Base-by-base conservation (phyloP, 2,888 invertebrate genomes). In the Volucella bombylans region DNA sequence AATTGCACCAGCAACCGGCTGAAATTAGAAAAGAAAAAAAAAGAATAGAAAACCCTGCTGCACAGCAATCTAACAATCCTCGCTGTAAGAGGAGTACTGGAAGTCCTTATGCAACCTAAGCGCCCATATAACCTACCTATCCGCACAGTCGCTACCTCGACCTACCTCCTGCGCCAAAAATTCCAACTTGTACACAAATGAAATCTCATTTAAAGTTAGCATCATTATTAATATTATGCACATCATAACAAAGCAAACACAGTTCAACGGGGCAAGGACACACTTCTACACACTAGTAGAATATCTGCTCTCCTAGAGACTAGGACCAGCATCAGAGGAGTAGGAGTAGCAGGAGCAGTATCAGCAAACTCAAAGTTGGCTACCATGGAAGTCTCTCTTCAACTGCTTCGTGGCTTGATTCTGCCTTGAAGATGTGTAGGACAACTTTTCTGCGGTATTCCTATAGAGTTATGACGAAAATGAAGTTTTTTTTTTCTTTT, bases 201-300 rank as follows among this genome's bases (percentile, higher is more conserved):
- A 81, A 85, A 85, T 81, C 85, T 85, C 85, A 85, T 80, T 85
- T 85, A 85, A 85, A 85, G 85, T 85, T 85, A 76, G 80, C 76
- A 85, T 80, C 80, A 85, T 85, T 85, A 85, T 85, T 76, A 76
- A 85, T 76, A 85, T 85, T 80, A 85, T 85, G 80, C 76, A 80
- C 85, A 81, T 80, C 85, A 80, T 85, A 76, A 85, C 80, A 85
- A 85, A 71, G 80, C 80, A 85, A 80, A 80, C 85, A 80, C 76
- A 85, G 80, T 76, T 85, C 85, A 80, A 67, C 85, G 67, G 80
- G 71, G 61, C 85, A 85, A 80, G 85, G 83, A 83, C 85, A 80
- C 69, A 64, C 74, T 74, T 41, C 41, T 65, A 6, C 31, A 54
- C 61, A 47, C 23, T 12, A 38, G 55, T 31, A 52, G 39, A 61